Percentiles rank a stretch among this genome's conserved stretches.
These are phyloP conservation scores for Zingel zingel DNA, from an alignment of 2,113 vertebrate species.

Conservation along the genomic window DNA sequence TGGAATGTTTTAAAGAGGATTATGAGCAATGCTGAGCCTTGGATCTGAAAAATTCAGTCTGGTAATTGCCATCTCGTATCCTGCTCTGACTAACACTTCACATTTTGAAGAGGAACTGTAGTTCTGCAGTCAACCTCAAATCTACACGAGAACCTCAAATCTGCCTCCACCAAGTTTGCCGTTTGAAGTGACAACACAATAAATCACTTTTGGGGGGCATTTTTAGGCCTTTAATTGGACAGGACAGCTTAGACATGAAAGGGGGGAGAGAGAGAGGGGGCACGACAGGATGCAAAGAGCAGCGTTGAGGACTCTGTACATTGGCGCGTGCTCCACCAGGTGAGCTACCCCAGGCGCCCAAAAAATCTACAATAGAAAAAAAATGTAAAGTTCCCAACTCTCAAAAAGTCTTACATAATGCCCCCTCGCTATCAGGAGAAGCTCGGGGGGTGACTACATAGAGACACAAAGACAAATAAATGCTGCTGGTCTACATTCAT, in stretches of 20 bases:
- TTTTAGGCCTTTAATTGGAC: no score
- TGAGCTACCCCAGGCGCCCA: no score
- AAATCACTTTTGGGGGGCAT: no score
- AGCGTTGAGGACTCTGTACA: no score
- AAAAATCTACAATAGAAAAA: not conserved
- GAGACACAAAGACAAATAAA: not conserved
- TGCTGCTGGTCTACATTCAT: not conserved
- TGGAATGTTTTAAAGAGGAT: slow-evolving; percentile 55
- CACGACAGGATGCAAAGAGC: no score
- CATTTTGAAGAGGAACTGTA: not conserved
- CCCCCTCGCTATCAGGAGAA: not conserved
- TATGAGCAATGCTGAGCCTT: slow-evolving; percentile 46
- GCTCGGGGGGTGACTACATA: not conserved
- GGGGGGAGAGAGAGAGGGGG: no score
- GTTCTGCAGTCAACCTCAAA: not conserved
- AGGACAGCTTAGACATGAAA: no score
- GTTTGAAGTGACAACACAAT: not conserved
- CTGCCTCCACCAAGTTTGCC: not conserved
- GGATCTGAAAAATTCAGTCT: slow-evolving; percentile 60
- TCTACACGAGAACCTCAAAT: no score
- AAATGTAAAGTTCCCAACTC: not conserved
- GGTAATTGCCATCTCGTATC: slow-evolving; percentile 63
- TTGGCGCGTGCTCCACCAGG: no score
- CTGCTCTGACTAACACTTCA: slow-evolving; percentile 24
- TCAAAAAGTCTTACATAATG: not conserved